Conservation (phyloP, 2,888 invertebrate genomes). For the Orgyia antiqua region DNA sequence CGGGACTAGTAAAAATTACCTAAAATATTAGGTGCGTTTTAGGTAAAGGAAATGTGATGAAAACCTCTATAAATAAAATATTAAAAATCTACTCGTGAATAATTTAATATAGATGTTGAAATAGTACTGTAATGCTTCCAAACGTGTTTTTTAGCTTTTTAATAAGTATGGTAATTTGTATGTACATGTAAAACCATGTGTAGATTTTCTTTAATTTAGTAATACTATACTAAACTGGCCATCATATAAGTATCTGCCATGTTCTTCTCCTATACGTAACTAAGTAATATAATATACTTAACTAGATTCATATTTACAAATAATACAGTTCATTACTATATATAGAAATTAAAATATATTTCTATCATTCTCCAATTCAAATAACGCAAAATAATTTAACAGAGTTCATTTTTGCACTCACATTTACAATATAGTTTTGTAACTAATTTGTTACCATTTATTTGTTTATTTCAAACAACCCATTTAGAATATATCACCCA, state of each 20-base stretch:
- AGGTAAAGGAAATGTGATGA: background rate
- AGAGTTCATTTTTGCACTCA: constrained; percentile 77
- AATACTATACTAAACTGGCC: constrained; percentile 86
- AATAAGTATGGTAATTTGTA: constrained; percentile 52
- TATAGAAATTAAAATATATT: constrained; percentile 78
- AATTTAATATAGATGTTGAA: constrained; percentile 10
- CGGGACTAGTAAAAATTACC: constrained; percentile 18
- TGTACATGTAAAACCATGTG: constrained; percentile 79
- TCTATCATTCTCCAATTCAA: constrained; percentile 78
- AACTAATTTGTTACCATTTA: constrained; percentile 65
- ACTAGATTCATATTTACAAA: constrained; percentile 80
- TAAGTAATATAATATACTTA: constrained; percentile 80
- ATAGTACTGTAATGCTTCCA: constrained; percentile 50
- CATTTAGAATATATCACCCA: constrained; percentile 77
- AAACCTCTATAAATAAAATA: background rate
- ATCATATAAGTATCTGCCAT: constrained; percentile 82
- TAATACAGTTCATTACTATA: constrained; percentile 79
- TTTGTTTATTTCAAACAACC: constrained; percentile 67
- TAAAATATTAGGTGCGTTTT: constrained; percentile 5
- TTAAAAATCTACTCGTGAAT: too few species aligned
- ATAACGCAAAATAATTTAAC: constrained; percentile 80
- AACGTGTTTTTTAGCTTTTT: constrained; percentile 32
- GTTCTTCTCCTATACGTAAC: constrained; percentile 79
- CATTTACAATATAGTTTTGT: constrained; percentile 75
- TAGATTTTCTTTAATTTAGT: constrained; percentile 77